A percentile compares a stretch with the other conserved stretches of the same genome.
phyloP scores from a whole-genome alignment of 2,113 vertebrate species.

The Pelmatolapia mariae region DNA sequence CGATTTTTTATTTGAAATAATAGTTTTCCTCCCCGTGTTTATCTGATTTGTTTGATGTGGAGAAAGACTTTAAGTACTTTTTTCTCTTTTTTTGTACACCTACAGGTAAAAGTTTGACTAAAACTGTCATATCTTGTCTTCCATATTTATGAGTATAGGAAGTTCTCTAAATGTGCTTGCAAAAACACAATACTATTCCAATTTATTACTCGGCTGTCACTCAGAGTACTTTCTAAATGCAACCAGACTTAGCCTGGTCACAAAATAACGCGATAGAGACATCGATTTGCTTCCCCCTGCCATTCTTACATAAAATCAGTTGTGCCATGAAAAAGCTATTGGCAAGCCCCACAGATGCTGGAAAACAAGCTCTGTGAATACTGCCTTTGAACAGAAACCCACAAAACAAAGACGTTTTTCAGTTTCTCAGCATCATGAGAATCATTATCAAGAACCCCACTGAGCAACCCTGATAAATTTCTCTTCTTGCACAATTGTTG shows the following conservation, averaged over 20 bases:
- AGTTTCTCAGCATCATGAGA: constrained; percentile 56
- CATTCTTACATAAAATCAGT: constrained; percentile 20
- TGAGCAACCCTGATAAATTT: background rate
- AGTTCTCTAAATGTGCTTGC: background rate
- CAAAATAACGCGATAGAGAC: background rate
- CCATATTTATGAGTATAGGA: background rate
- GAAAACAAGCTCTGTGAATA: constrained; percentile 49
- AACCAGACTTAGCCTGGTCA: background rate
- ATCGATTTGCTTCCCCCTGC: background rate
- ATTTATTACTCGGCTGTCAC: background rate
- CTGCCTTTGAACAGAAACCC: constrained; percentile 43
- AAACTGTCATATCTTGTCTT: background rate
- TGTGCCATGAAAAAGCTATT: constrained; percentile 27
- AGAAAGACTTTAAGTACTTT: background rate
- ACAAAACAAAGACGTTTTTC: constrained; percentile 52
- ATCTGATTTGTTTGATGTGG: background rate
- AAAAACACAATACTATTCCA: background rate
- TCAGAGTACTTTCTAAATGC: background rate
- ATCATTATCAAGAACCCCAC: constrained; percentile 48
- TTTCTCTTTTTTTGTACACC: background rate
- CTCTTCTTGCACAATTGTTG: constrained; percentile 14
- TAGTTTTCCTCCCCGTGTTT: background rate
- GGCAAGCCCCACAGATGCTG: constrained; percentile 2
- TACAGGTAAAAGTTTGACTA: background rate
- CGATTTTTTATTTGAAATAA: background rate